Conservation (phyloP, 2,888 invertebrate species). For the Drosophila seclusa region DNA sequence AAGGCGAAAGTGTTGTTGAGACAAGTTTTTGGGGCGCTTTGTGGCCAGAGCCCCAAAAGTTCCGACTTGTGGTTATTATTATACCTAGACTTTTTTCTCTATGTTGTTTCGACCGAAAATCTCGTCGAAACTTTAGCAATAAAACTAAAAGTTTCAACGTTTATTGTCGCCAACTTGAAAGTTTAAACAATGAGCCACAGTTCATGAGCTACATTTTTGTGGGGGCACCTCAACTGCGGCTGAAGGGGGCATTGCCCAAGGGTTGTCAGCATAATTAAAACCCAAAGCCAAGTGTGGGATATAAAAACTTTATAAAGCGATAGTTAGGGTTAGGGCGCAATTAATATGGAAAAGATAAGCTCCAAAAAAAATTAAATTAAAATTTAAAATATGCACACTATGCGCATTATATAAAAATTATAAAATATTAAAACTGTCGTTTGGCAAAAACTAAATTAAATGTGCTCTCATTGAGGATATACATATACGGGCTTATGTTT, state of each 20-base stretch:
- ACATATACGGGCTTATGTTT: constrained; percentile 54
- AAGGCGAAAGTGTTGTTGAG: constrained; percentile 65
- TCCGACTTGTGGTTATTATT: constrained; percentile 75
- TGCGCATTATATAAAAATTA: constrained; percentile 51
- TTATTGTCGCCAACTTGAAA: constrained; percentile 79
- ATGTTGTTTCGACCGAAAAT: constrained; percentile 71
- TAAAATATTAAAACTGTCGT: constrained; percentile 64
- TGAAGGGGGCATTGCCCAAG: constrained; percentile 31
- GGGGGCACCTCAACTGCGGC: constrained; percentile 19
- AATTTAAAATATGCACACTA: constrained; percentile 36
- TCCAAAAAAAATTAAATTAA: constrained; percentile 42
- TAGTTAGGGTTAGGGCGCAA: constrained; percentile 43
- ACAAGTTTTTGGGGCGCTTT: constrained; percentile 41
- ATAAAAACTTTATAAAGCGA: constrained; percentile 50
- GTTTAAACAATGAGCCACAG: constrained; percentile 76
- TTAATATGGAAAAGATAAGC: constrained; percentile 66
- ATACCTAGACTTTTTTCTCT: constrained; percentile 66
- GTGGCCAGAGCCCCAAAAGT: constrained; percentile 55
- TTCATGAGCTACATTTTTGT: constrained; percentile 73
- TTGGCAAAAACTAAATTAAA: constrained; percentile 39
- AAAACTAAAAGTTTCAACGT: constrained; percentile 78
- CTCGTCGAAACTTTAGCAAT: constrained; percentile 77
- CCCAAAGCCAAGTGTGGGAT: constrained; percentile 53
- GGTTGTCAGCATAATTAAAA: constrained; percentile 73
- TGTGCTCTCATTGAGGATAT: constrained; percentile 34